These are phyloP conservation scores for Plecotus auritus DNA, from an alignment of 2,113 vertebrate species.

Conservation along the genomic window DNA sequence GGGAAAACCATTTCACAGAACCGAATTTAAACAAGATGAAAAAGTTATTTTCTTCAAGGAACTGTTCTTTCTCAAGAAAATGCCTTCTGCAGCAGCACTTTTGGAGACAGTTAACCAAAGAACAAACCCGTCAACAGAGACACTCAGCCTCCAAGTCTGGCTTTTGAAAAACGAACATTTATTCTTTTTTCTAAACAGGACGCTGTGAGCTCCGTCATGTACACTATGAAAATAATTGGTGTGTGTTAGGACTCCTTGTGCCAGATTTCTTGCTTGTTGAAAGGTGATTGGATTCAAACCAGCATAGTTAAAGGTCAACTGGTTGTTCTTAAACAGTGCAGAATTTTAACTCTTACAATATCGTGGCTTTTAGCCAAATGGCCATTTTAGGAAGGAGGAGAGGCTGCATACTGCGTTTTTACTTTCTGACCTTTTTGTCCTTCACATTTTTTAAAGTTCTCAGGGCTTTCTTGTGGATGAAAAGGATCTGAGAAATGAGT, in stretches of 20 bases:
- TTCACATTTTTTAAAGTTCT: constrained; percentile 11
- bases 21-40: constrained; percentile 6
- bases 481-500: constrained; percentile 8
- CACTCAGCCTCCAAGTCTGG: background rate
- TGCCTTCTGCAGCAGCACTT: background rate
- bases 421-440: constrained; percentile 18
- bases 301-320: constrained; percentile 71
- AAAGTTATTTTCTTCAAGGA: constrained; percentile 10
- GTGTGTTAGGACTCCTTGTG: constrained; percentile 44
- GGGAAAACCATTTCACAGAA: background rate
- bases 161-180: constrained; percentile 58
- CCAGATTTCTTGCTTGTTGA: constrained; percentile 70
- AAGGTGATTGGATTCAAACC: constrained; percentile 70
- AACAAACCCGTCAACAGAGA: background rate
- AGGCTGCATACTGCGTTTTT: background rate
- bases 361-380: background rate
- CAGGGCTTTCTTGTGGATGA: background rate
- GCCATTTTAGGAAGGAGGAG: constrained; percentile 33
- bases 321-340: constrained; percentile 48
- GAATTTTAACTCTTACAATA: constrained; percentile 57
- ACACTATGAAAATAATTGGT: constrained; percentile 70
- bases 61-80: background rate
- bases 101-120: background rate
- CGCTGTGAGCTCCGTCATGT: constrained; percentile 54
- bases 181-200: constrained; percentile 57